Evolutionary conservation across 2,113 vertebrate genomes (phyloP).

Genomic region (Gallinago paraguaiae): DNA sequence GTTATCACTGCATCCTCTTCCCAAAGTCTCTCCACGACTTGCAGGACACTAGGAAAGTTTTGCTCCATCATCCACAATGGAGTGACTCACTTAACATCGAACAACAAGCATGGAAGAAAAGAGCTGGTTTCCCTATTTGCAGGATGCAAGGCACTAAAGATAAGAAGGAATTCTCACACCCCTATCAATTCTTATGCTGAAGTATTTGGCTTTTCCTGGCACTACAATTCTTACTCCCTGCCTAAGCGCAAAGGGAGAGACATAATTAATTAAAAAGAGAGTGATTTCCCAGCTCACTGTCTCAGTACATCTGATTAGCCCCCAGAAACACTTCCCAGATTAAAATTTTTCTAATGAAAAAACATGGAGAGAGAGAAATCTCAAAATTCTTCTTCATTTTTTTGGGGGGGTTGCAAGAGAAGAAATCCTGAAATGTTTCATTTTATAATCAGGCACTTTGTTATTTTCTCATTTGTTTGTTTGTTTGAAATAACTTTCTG

Average conservation of each 20-base stretch:
- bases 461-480: constrained; percentile 35
- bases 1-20: not conserved
- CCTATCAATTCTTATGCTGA: not conserved
- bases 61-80: not conserved
- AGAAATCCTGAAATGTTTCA: not conserved
- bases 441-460: constrained; percentile 12
- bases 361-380: not conserved
- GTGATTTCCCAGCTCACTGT: not conserved
- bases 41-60: not conserved
- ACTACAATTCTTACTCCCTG: not conserved
- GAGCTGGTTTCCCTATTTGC: not conserved
- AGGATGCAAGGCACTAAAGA: not conserved
- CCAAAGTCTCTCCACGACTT: not conserved
- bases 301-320: not conserved
- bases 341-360: not conserved
- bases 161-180: not conserved
- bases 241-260: not conserved
- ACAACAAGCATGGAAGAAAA: not conserved
- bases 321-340: not conserved
- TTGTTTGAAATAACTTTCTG: constrained; percentile 35
- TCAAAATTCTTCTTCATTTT: not conserved
- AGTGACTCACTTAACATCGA: not conserved
- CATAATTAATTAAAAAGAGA: not conserved
- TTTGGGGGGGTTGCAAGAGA: not conserved
- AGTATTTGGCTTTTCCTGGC: not conserved